Conservation (phyloP, 2,888 invertebrate species). For the Protonemura montana region DNA sequence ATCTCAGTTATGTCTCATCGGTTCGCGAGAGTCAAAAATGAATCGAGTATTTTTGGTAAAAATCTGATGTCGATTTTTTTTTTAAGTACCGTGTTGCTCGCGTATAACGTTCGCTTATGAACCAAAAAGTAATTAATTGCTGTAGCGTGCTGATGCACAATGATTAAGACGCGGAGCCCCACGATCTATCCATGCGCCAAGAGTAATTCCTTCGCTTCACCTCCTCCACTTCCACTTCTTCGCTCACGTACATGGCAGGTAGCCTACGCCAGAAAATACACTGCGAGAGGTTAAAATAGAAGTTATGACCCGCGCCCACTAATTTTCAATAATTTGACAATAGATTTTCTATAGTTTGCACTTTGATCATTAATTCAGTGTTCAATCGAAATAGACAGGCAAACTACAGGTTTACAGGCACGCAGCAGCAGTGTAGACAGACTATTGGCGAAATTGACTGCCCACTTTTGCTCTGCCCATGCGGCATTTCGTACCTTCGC, state of each 20-base stretch:
- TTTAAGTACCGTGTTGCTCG: constrained; percentile 8
- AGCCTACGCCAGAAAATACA: background rate
- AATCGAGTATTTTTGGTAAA: background rate
- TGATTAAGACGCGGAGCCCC: background rate
- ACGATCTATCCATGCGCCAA: constrained; percentile 14
- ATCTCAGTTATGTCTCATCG: background rate
- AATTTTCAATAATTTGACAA: constrained; percentile 20
- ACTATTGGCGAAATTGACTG: background rate
- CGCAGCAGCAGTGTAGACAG: background rate
- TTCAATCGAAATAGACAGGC: background rate
- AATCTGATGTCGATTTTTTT: background rate
- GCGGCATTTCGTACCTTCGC: background rate
- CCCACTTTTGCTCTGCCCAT: background rate
- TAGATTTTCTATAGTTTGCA: background rate
- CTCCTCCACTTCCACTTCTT: background rate
- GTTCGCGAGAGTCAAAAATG: background rate
- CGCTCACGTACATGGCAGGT: background rate
- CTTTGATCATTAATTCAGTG: background rate
- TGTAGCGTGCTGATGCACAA: constrained; percentile 24
- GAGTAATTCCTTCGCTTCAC: background rate
- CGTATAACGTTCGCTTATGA: background rate
- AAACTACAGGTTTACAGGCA: background rate
- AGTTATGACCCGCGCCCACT: constrained; percentile 33
- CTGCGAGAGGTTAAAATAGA: constrained; percentile 9
- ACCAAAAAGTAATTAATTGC: constrained; percentile 30